Percentiles rank a stretch among this genome's conserved stretches.
These are phyloP conservation scores for Chiloscyllium punctatum DNA, from an alignment of 2,797 vertebrate genomes.

Conservation along the genomic window DNA sequence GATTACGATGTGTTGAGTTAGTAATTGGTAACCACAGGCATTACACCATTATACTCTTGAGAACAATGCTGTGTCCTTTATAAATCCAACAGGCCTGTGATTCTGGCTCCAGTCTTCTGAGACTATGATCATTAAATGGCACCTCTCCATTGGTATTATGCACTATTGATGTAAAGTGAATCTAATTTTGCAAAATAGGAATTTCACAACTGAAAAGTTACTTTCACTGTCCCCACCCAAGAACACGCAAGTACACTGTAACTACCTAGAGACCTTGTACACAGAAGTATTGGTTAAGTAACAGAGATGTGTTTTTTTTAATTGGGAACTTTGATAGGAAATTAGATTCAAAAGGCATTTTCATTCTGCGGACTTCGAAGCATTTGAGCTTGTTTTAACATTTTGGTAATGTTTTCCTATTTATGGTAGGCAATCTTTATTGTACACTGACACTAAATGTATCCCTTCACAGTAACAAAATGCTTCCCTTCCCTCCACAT, in stretches of 20 bases:
- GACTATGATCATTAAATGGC: background rate
- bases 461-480: background rate
- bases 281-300: background rate
- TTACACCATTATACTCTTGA: background rate
- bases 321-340: background rate
- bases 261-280: background rate
- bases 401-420: background rate
- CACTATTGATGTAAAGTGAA: background rate
- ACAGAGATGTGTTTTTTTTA: background rate
- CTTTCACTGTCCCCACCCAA: background rate
- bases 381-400: background rate
- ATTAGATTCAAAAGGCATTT: background rate
- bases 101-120: background rate
- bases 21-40: background rate
- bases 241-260: background rate
- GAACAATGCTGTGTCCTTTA: background rate
- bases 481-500: background rate
- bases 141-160: too few species aligned
- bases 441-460: background rate
- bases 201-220: background rate
- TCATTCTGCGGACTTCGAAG: too few species aligned
- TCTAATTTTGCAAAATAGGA: background rate
- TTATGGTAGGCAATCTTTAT: background rate
- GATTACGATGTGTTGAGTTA: background rate
- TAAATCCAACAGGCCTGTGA: background rate